A percentile compares a stretch with the other conserved stretches of the same genome.
These are phyloP conservation scores for Xiphophorus birchmanni DNA, from an alignment of 2,797 vertebrate species.

Conservation along the genomic window DNA sequence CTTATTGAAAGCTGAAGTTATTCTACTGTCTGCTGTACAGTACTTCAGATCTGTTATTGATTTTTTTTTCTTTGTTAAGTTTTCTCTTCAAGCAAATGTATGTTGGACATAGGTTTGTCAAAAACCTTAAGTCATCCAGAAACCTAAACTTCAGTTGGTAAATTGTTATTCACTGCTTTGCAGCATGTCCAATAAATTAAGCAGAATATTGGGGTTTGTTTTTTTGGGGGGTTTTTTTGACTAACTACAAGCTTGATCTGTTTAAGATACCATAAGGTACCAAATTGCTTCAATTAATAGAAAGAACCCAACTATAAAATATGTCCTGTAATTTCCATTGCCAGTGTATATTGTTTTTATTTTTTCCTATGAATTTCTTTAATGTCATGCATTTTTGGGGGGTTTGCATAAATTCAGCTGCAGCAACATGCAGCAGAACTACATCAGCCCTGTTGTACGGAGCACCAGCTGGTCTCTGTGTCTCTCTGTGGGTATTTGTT, in stretches of 20 bases:
- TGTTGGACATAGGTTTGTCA: background rate
- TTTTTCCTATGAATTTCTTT: background rate
- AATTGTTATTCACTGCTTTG: background rate
- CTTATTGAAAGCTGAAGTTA: background rate
- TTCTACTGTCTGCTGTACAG: background rate
- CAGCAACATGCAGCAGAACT: background rate
- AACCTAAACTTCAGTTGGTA: background rate
- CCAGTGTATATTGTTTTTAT: background rate
- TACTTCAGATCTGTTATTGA: background rate
- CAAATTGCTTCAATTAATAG: background rate
- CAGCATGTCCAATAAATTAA: background rate
- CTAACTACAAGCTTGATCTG: background rate
- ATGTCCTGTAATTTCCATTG: background rate
- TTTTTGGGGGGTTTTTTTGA: background rate
- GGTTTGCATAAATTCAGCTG: slow-evolving; percentile 22
- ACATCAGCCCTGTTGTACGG: slow-evolving; percentile 7
- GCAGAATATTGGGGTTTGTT: too few relatives aligned
- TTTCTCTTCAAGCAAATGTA: background rate
- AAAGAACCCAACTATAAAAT: background rate
- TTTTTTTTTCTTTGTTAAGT: background rate
- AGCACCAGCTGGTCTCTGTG: slow-evolving; percentile 39
- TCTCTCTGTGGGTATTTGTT: slow-evolving; percentile 36
- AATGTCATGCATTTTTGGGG: slow-evolving; percentile 9
- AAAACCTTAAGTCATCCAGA: background rate
- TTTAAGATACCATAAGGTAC: background rate